Evolutionary conservation across 2,888 invertebrate species (phyloP).

Genomic region (Carterocephalus palaemon): DNA sequence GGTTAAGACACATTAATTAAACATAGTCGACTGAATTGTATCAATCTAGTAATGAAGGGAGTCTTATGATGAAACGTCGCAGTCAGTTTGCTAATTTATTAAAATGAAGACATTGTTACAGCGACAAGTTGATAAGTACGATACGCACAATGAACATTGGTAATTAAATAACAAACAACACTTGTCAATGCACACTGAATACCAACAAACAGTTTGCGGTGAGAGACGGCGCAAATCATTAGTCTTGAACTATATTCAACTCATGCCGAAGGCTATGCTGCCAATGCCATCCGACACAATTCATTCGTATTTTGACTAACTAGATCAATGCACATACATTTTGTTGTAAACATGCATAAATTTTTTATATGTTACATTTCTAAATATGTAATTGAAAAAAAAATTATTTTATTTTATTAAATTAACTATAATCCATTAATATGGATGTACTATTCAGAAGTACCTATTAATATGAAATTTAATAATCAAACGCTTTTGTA

Average conservation of each 20-base stretch:
- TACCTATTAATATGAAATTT: no score
- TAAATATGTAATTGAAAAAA: no score
- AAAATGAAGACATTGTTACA: slow-evolving; percentile 5
- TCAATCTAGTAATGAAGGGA: slow-evolving; percentile 1
- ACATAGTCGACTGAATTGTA: not conserved
- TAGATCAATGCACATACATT: not conserved
- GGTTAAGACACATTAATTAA: slow-evolving; percentile 38
- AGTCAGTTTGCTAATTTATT: not conserved
- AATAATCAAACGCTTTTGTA: no score
- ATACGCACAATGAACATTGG: slow-evolving; percentile 24
- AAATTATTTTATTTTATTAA: no score
- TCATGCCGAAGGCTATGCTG: slow-evolving; percentile 55
- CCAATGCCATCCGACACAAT: slow-evolving; percentile 28
- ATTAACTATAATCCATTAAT: no score
- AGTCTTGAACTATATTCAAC: slow-evolving; percentile 54
- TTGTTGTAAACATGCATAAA: no score
- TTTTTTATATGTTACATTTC: no score
- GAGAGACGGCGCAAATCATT: slow-evolving; percentile 55
- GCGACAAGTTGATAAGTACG: slow-evolving; percentile 26
- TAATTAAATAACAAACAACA: slow-evolving; percentile 41
- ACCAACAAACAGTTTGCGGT: slow-evolving; percentile 66
- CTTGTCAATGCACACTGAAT: slow-evolving; percentile 71
- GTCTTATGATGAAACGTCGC: slow-evolving; percentile 1
- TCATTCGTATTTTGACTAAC: slow-evolving; percentile 29
- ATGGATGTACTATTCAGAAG: no score